These are phyloP conservation scores for Eucriotettix oculatus DNA, from an alignment of 2,888 invertebrate genomes.

Conservation along the genomic window DNA sequence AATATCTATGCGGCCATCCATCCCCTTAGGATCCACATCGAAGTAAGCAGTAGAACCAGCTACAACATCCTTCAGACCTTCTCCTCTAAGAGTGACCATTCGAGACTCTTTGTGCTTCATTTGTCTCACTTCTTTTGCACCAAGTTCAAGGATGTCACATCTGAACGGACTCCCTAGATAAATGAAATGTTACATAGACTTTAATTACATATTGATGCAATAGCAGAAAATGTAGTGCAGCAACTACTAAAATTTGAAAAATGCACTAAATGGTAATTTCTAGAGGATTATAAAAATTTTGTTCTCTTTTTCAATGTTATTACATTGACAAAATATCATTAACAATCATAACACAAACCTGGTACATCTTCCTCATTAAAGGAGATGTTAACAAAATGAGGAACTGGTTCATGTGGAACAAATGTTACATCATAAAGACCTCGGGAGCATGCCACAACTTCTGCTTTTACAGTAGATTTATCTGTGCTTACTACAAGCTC, in stretches of 20 bases:
- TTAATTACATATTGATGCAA: neutral
- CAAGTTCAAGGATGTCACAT: conserved; percentile 42
- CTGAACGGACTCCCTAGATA: conserved; percentile 67
- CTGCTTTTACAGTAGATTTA: conserved; percentile 76
- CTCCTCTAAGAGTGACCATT: conserved; percentile 21
- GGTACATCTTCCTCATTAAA: conserved; percentile 86
- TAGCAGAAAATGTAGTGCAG: neutral
- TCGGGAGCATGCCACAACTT: conserved; percentile 76
- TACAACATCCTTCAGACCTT: conserved; percentile 26
- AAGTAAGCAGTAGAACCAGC: conserved; percentile 27
- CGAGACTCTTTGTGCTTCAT: conserved; percentile 17
- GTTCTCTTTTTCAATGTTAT: too few species aligned
- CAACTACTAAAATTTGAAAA: too few species aligned
- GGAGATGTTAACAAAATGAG: conserved; percentile 84
- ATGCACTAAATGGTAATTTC: too few species aligned
- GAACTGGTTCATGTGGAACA: conserved; percentile 73
- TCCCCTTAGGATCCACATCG: conserved; percentile 28
- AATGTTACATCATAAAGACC: conserved; percentile 87
- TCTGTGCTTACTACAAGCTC: conserved; percentile 83
- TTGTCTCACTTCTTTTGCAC: conserved; percentile 19
- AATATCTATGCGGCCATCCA: conserved; percentile 30
- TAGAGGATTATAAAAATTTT: too few species aligned
- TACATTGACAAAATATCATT: too few species aligned
- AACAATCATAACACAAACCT: conserved; percentile 19
- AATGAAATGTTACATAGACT: neutral